Evolutionary conservation across 2,888 invertebrate genomes (phyloP).

Genomic region (Cantharis rustica): DNA sequence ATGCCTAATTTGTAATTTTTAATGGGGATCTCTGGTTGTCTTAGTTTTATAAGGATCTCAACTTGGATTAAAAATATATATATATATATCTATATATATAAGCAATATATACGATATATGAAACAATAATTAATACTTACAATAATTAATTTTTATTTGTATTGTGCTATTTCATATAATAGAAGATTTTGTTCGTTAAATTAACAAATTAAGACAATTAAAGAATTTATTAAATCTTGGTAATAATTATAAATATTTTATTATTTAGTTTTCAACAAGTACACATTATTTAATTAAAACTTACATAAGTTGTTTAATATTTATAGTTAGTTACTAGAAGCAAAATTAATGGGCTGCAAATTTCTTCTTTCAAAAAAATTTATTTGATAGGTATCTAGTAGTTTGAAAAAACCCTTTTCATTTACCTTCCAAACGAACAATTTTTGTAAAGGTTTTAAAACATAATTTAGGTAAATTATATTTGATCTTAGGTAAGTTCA

Average conservation of each 20-base stretch:
- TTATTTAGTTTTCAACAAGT: not conserved
- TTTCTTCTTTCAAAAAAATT: not conserved
- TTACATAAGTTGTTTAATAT: too few relatives aligned
- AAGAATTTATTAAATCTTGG: too few relatives aligned
- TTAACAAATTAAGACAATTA: too few relatives aligned
- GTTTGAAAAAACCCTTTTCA: not conserved
- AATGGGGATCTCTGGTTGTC: too few relatives aligned
- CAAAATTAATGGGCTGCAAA: not conserved
- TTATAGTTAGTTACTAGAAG: not conserved
- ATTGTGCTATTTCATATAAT: not conserved
- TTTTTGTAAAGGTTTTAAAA: slow-evolving; percentile 3
- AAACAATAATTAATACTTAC: not conserved
- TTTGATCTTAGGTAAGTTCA: not conserved
- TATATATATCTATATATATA: too few relatives aligned
- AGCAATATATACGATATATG: too few relatives aligned
- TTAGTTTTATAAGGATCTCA: too few relatives aligned
- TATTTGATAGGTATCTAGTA: not conserved
- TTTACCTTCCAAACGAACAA: not conserved
- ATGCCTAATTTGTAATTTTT: too few relatives aligned
- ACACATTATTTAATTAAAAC: too few relatives aligned
- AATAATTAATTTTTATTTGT: not conserved
- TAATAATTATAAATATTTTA: too few relatives aligned
- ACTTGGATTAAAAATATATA: too few relatives aligned
- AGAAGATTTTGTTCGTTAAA: not conserved
- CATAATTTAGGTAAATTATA: slow-evolving; percentile 2